A percentile compares a stretch with the other conserved stretches of the same genome.
phyloP scores from a whole-genome alignment of 2,113 vertebrate species.

The Trematocara nigrifrons region DNA sequence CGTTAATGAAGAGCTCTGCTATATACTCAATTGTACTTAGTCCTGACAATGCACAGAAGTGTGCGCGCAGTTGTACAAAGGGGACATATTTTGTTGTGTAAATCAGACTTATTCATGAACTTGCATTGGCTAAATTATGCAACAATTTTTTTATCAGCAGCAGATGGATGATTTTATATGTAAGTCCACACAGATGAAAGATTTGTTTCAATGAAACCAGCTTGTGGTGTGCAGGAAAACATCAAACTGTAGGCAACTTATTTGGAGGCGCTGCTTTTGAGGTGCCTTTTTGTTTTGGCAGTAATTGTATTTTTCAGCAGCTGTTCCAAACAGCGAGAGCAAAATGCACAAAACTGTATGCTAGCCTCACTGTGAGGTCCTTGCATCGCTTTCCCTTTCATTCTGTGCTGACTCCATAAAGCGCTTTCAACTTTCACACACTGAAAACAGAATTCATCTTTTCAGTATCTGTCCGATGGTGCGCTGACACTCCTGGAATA shows the following conservation, averaged over 20 bases:
- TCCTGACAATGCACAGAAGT: background rate
- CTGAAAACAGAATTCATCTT: background rate
- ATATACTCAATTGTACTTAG: background rate
- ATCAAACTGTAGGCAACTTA: background rate
- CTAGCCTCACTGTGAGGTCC: background rate
- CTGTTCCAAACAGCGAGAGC: background rate
- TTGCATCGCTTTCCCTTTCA: background rate
- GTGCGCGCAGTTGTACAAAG: background rate
- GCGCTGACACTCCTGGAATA: background rate
- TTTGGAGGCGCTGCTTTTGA: background rate
- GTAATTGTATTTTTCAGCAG: conserved; percentile 17
- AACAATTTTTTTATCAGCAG: background rate
- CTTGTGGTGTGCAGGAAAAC: background rate
- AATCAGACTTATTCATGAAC: background rate
- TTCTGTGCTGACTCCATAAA: background rate
- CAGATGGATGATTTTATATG: background rate
- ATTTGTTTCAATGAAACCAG: conserved; percentile 24
- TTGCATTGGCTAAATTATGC: conserved; percentile 3
- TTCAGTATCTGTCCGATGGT: background rate
- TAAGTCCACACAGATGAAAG: background rate
- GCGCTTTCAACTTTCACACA: background rate
- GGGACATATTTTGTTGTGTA: background rate
- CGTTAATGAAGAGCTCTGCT: background rate
- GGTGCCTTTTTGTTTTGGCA: background rate
- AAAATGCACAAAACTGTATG: background rate